phyloP scores from a whole-genome alignment of 2,888 invertebrate species.

The Catocala nupta region DNA sequence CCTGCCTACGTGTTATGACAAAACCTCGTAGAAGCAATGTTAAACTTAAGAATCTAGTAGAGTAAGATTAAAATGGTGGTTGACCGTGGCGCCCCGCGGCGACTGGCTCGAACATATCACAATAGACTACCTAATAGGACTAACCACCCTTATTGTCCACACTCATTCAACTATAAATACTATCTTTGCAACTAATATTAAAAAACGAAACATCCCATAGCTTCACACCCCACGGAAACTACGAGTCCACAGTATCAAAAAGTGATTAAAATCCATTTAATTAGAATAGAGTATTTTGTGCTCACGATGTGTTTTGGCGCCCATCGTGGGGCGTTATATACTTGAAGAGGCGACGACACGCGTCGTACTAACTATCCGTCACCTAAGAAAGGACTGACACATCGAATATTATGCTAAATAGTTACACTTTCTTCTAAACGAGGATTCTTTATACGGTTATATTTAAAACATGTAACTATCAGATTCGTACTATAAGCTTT shows the following conservation, averaged over 20 bases:
- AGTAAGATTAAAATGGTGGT: constrained; percentile 76
- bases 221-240: constrained; percentile 62
- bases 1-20: constrained; percentile 69
- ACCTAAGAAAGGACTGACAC: constrained; percentile 69
- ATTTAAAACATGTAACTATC: constrained; percentile 73
- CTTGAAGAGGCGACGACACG: constrained; percentile 51
- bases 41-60: constrained; percentile 80
- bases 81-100: constrained; percentile 52
- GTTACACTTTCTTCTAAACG: constrained; percentile 73
- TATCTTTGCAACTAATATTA: constrained; percentile 79
- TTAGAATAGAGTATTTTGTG: constrained; percentile 81
- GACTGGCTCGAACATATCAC: constrained; percentile 73
- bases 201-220: constrained; percentile 58
- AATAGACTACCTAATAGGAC: constrained; percentile 67
- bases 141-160: constrained; percentile 83
- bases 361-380: constrained; percentile 45
- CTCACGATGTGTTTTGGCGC: constrained; percentile 61
- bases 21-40: constrained; percentile 77
- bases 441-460: constrained; percentile 72
- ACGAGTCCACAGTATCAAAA: constrained; percentile 70
- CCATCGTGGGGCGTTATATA: constrained; percentile 37
- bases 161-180: constrained; percentile 77
- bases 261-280: constrained; percentile 70
- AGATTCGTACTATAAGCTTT: constrained; percentile 81
- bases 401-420: constrained; percentile 73